These are phyloP conservation scores for Rhimphoctona megacephalus DNA, from an alignment of 2,888 invertebrate genomes.

Conservation along the genomic window DNA sequence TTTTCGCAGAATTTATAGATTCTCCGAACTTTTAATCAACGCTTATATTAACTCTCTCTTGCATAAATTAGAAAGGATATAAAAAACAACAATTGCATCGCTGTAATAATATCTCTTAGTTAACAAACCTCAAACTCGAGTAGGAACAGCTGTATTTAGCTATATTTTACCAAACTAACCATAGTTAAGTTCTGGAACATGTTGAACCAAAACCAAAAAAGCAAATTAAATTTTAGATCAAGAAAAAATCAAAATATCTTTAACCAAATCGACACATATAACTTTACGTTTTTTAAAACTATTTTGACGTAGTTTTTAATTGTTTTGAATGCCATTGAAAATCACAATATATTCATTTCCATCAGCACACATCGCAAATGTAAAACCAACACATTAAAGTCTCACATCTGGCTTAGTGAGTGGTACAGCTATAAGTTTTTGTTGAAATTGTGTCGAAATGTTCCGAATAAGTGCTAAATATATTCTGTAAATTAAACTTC, in stretches of 20 bases:
- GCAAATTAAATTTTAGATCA: not conserved
- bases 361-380: no score
- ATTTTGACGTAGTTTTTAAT: no score
- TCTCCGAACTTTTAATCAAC: conserved; percentile 17
- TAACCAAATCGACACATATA: not conserved
- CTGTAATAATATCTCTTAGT: not conserved
- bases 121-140: not conserved
- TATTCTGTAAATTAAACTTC: conserved; percentile 19
- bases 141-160: no score
- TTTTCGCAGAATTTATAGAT: not conserved
- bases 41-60: not conserved
- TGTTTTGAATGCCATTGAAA: no score
- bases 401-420: no score
- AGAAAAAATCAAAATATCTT: not conserved
- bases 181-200: not conserved
- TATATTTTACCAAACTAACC: not conserved
- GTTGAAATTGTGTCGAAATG: not conserved
- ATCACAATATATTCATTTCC: no score
- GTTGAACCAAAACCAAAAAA: not conserved
- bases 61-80: not conserved
- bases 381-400: no score
- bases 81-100: not conserved
- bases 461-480: not conserved
- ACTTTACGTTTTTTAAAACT: no score
- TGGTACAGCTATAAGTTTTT: no score